Conservation (phyloP, 2,888 invertebrate genomes). For the Macropis europaea region DNA sequence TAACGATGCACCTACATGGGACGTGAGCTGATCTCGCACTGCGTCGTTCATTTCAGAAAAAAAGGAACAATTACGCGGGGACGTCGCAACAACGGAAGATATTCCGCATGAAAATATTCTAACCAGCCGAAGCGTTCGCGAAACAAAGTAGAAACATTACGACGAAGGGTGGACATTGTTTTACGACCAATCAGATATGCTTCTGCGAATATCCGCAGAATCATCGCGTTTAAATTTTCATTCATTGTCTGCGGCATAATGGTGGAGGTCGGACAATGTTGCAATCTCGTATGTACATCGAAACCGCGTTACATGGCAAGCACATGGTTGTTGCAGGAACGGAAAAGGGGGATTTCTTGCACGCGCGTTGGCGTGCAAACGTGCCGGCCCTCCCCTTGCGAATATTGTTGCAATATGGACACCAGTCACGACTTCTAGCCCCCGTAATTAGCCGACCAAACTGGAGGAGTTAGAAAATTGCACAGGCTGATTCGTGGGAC, state of each 20-base stretch:
- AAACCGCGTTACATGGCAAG: not conserved
- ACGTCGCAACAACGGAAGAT: not conserved
- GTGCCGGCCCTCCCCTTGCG: conserved; percentile 12
- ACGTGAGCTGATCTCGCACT: not conserved
- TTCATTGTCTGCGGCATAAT: no score
- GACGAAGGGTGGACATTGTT: no score
- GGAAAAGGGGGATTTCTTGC: conserved; percentile 34
- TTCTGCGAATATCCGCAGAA: no score
- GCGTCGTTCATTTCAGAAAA: no score
- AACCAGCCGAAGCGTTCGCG: no score
- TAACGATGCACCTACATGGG: not conserved
- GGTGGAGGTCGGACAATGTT: conserved; percentile 25
- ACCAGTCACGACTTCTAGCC: not conserved
- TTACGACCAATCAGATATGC: no score
- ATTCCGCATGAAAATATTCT: no score
- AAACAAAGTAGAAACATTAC: no score
- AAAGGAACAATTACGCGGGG: no score
- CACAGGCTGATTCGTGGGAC: no score
- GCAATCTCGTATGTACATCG: conserved; percentile 33
- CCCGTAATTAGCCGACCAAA: not conserved
- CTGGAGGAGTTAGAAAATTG: not conserved
- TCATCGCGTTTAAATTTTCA: no score
- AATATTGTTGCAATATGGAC: conserved; percentile 46
- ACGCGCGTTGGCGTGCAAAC: conserved; percentile 49
- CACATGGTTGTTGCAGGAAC: conserved; percentile 25